Conservation (phyloP, 2,113 vertebrate species). For the Coturnix japonica region DNA sequence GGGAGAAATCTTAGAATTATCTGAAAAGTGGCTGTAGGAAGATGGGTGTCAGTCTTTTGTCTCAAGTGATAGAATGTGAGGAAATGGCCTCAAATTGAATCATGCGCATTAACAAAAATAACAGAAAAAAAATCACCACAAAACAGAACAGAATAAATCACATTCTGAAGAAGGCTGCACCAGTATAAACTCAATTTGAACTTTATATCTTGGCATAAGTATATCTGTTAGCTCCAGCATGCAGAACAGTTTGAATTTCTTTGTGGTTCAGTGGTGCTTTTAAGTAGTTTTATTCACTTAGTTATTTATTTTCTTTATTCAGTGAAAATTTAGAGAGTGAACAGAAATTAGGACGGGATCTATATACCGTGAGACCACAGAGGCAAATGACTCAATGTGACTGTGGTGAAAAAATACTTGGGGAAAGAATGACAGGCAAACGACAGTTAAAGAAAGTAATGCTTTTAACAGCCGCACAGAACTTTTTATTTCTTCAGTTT, state of each 20-base stretch:
- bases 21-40: not conserved
- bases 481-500: not conserved
- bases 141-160: not conserved
- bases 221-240: not conserved
- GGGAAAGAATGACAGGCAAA: not conserved
- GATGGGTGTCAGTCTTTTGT: not conserved
- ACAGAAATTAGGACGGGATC: not conserved
- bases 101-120: not conserved
- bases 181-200: not conserved
- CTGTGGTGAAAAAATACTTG: not conserved
- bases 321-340: conserved; percentile 10
- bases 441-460: not conserved
- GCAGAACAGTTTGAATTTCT: conserved; percentile 13
- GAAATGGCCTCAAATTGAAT: not conserved
- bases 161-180: not conserved
- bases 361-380: not conserved
- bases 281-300: not conserved
- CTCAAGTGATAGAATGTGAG: not conserved
- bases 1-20: not conserved
- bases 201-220: not conserved
- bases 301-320: not conserved
- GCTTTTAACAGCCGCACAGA: not conserved
- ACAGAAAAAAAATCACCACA: not conserved
- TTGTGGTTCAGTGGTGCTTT: not conserved
- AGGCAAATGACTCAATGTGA: not conserved